Base-by-base conservation (phyloP, 2,888 invertebrate genomes). In the Caenorhabditis zanzibari region DNA sequence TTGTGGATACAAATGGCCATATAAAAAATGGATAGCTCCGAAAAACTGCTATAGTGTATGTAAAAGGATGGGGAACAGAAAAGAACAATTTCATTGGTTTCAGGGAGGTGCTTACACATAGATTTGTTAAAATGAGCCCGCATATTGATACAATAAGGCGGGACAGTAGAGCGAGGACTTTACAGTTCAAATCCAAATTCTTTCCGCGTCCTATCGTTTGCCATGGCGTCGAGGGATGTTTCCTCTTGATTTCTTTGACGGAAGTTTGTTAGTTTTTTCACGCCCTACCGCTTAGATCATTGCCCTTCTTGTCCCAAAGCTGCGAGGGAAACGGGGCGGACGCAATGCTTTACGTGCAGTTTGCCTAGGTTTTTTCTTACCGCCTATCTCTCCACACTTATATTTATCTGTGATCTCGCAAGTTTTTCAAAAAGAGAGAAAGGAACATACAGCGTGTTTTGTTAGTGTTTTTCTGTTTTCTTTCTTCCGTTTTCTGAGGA, bases 321-420 rank as follows among this genome's bases (percentile, higher is more conserved):
- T 63, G 28, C 26, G 63, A 63, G n/a, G 44, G 22, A 63, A 63
- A 41, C 38, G 59, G 41, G 41, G 28, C n/a, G 56, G 35, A 61
- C 28, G 61, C 32, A 41, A 75, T 64, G 56, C 66, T 75, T 56
- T 75, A 76, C 76, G 76, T 76, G 76, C 76, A 68, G 68, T 68
- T 76, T 47, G 32, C 41, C 35, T 19, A 58, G 58, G 68, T 68
- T 47, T 68, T 44, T 58, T 75, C 63, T 52, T 66, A 26, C 66
- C 49, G 58, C 10, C 35, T 58, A 47, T 58, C 54, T 64, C 44
- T 61, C 74, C 56, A 54, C 54, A 44, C 38, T 14, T 26, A 66
- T n/a, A 52, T 61, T 19, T 64, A 56, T 73, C 61, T 52, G 35
- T 74, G 52, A 54, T 52, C 49, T 68, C 38, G 49, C 66, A 38